Evolutionary conservation across 2,888 invertebrate species (phyloP), one percentile per base, ranked within the genome.

Genomic region (Papilio protenor): DNA sequence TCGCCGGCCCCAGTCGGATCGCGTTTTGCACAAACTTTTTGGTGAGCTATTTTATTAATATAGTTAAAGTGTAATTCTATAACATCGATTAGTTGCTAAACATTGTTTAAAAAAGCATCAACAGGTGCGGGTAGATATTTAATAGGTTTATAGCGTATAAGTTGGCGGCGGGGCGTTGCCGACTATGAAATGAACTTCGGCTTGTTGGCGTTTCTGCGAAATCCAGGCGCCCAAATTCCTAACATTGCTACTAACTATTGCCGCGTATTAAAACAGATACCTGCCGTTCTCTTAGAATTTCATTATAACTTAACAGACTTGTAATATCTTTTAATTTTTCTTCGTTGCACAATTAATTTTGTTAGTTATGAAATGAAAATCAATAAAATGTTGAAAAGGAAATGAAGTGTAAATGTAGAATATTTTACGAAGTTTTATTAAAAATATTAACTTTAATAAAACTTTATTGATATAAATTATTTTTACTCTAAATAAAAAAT

Each of bases 1-100:
- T 91, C 92, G 87, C 92, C 93, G 93, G 93, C 90, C 85, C 88
- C 88, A 87, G 91, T 90, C 90, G 94, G 94, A 92, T 92, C 90
- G 90, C 90, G 87, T 89, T 92, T 93, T 93, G 89, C 94, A 93
- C 94, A 91, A 92, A 93, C 92, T 92, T 91, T 94, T 91, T 85
- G 94, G 94, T 94, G 87, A 94, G 94, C 92, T 83, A 84, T 86
- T 84, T 81, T 52, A 77, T 82, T 80, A 80, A 78, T 81, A 79
- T 80, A 79, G 77, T 80, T 69, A 79, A 70, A 77, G 74, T 72
- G 66, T 66, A 71, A 76, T 70, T 33, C 73, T 66, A 77, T 78
- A 80, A 73, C 77, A 66, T 76, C 72, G 73, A 75, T 79, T 79
- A 61, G 71, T 59, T 27, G 70, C 64, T 21, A 49, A 74, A 52